Evolutionary conservation across 2,113 vertebrate genomes (phyloP), one percentile per base, ranked within the genome.

Genomic region (Notechis scutatus): DNA sequence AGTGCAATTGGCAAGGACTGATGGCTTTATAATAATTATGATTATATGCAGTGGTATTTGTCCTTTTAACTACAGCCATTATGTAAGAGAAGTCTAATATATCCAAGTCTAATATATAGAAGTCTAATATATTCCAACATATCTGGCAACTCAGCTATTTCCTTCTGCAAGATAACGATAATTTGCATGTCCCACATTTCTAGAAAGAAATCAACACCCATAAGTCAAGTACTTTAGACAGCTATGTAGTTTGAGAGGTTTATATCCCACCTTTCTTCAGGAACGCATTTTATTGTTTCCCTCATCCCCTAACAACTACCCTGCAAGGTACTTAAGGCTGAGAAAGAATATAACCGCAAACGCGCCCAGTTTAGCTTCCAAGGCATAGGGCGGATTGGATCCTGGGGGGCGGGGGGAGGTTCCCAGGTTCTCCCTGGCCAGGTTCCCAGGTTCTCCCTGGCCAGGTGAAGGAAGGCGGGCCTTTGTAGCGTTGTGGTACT

Each of bases 1-100:
- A 95, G 94, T 57, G 92, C n/a, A 93, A 95, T 92, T 96, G 93
- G 88, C 95, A 95, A 95, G 93, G 92, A 95, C 91, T 93, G 85
- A 93, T 93, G 86, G 94, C 95, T 96, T 96, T 95, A 96, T 20
- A 87, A 87, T 95, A 92, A 87, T 90, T 94, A 47, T 7, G 5
- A 47, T 95, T 94, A 94, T 95, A 96, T 96, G 96, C 94, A 21
- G 95, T 95, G 64, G 0, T 90, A 94, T 96, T 94, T 93, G 55
- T 95, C 69, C 91, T 93, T 50, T 90, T 96, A 94, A 95, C 14
- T 69, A 50, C 34, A 92, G 34, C 9, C 24, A 55, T 56, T 34
- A 88, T 69, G 55, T 52, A 74, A 86, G 26, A 69, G 3, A 42
- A 89, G 34, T 42, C 18, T 81, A 81, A 81, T 74, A 10, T n/a